Percentiles rank a stretch among this genome's conserved stretches.
Evolutionary conservation across 2,888 invertebrate genomes (phyloP).

Genomic region (Aporophyla nigra): DNA sequence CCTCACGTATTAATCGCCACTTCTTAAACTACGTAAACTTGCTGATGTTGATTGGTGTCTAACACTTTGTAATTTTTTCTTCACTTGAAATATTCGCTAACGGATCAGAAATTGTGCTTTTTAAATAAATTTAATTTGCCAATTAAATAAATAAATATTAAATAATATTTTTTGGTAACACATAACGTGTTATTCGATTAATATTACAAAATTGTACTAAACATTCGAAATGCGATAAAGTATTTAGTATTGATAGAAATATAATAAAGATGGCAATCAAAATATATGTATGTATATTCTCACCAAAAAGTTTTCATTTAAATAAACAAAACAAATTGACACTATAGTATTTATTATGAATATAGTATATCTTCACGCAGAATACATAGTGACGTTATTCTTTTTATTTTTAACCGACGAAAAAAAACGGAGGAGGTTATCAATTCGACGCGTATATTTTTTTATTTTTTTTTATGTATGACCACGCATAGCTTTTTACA

Average conservation of each 20-base stretch:
- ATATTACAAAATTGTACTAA: not conserved
- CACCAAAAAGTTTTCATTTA: not conserved
- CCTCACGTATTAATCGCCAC: not conserved
- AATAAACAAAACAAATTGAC: not conserved
- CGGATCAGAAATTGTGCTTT: not conserved
- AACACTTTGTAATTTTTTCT: not conserved
- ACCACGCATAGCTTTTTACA: too few relatives aligned
- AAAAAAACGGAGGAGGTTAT: too few relatives aligned
- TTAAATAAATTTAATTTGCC: not conserved
- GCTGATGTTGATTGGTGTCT: not conserved
- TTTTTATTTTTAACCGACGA: too few relatives aligned
- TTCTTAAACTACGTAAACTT: constrained; percentile 6
- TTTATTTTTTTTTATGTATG: too few relatives aligned
- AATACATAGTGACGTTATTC: too few relatives aligned
- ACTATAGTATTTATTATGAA: not conserved
- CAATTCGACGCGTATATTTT: too few relatives aligned
- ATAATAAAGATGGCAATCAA: not conserved
- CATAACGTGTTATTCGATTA: not conserved
- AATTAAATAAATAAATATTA: not conserved
- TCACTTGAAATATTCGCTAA: not conserved
- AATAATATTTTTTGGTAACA: not conserved
- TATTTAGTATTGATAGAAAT: not conserved
- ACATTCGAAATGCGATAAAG: not conserved
- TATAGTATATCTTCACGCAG: not conserved
- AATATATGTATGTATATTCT: not conserved